Conservation (phyloP, 2,888 invertebrate genomes). For the Orthosia incerta region DNA sequence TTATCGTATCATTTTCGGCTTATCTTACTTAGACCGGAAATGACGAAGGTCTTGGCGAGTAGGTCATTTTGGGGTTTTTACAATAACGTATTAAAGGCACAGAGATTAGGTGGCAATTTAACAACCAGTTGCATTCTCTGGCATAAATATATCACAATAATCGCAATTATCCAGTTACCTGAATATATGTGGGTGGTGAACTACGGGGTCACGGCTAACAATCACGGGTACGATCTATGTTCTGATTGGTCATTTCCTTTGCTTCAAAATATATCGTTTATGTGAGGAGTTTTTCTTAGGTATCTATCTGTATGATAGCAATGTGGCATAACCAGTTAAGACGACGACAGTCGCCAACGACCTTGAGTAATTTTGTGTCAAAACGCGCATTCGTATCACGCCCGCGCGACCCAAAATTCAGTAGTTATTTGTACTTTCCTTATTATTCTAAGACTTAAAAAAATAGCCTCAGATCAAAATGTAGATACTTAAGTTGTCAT, state of each 20-base stretch:
- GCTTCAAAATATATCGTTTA: not conserved
- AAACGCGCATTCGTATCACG: no score
- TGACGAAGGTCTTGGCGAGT: constrained; percentile 12
- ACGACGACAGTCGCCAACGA: no score
- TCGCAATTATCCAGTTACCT: not conserved
- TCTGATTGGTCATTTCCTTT: constrained; percentile 6
- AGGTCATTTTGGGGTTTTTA: not conserved
- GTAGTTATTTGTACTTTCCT: no score
- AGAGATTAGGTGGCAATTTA: constrained; percentile 5
- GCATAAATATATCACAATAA: no score
- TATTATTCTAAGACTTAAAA: no score
- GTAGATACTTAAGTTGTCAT: no score
- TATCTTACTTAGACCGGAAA: constrained; percentile 34
- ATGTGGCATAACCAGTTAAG: constrained; percentile 20
- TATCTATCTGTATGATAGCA: not conserved
- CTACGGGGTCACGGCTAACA: constrained; percentile 14
- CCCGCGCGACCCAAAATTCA: no score
- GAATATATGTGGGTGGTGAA: constrained; percentile 4
- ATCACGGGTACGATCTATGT: not conserved
- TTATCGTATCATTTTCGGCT: constrained; percentile 8
- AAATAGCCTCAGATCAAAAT: no score
- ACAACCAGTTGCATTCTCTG: not conserved
- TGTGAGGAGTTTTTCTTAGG: not conserved
- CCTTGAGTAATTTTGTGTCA: no score
- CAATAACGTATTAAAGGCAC: not conserved